Evolutionary conservation across 2,797 vertebrate genomes (phyloP).

Genomic region (Eidolon dupreanum): DNA sequence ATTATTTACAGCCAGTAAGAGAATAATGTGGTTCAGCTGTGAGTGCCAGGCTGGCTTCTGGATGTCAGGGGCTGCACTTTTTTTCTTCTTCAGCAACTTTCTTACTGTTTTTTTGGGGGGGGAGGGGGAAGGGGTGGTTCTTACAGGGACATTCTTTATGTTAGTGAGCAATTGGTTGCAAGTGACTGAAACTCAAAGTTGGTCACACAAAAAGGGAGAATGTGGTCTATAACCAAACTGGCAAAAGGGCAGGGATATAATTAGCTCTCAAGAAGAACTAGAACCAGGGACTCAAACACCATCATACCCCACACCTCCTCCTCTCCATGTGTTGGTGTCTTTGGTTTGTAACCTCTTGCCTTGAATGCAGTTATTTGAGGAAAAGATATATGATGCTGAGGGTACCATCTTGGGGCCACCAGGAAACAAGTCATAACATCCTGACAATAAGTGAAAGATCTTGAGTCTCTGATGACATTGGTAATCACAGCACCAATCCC

Average conservation of each 20-base stretch:
- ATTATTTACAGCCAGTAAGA: neutral
- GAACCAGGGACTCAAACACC: too few species aligned
- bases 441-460: neutral
- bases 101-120: too few species aligned
- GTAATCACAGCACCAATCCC: neutral
- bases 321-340: neutral
- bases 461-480: neutral
- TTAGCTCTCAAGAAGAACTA: too few species aligned
- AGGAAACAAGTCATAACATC: neutral
- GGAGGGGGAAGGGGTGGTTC: too few species aligned
- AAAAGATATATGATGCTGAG: neutral
- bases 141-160: neutral
- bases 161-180: neutral
- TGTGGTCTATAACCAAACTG: neutral
- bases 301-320: neutral
- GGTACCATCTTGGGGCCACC: neutral
- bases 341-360: neutral
- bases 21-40: neutral
- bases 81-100: neutral
- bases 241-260: neutral
- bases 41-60: neutral
- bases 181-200: neutral
- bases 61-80: neutral
- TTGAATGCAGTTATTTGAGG: neutral
- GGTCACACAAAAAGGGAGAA: neutral